Conservation (phyloP, 2,888 invertebrate genomes). For the Philereme vetulata region DNA sequence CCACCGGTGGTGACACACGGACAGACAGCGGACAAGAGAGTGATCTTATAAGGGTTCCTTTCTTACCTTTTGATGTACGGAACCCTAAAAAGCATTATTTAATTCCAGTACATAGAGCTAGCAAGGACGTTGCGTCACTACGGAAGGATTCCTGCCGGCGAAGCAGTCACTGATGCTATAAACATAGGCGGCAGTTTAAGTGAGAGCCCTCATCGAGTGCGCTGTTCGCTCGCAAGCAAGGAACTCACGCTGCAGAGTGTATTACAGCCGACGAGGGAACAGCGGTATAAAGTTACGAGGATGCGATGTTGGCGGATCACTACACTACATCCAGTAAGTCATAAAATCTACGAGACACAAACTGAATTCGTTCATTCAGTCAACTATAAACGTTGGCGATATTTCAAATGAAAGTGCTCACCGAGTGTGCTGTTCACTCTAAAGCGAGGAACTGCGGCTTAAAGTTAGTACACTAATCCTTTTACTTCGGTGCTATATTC, state of each 20-base stretch:
- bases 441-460: too few relatives aligned
- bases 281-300: constrained; percentile 95
- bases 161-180: constrained; percentile 65
- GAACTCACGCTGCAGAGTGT: constrained; percentile 90
- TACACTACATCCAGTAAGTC: constrained; percentile 88
- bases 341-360: too few relatives aligned
- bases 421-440: too few relatives aligned
- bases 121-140: constrained; percentile 94
- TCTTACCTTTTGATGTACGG: too few relatives aligned
- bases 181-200: constrained; percentile 51
- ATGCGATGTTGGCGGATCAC: constrained; percentile 99
- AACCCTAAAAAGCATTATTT: not conserved
- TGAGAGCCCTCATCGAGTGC: constrained; percentile 59
- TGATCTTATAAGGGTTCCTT: too few relatives aligned
- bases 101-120: constrained; percentile 91
- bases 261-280: constrained; percentile 88
- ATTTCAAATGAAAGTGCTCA: too few relatives aligned
- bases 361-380: constrained; percentile 79
- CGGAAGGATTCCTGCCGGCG: constrained; percentile 88
- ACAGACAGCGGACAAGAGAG: too few relatives aligned
- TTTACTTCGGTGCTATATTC: too few relatives aligned
- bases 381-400: constrained; percentile 50
- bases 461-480: too few relatives aligned
- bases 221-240: constrained; percentile 93
- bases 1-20: too few relatives aligned